These are phyloP conservation scores for Sebastes nivosus DNA, from an alignment of 2,797 vertebrate species.

Conservation along the genomic window DNA sequence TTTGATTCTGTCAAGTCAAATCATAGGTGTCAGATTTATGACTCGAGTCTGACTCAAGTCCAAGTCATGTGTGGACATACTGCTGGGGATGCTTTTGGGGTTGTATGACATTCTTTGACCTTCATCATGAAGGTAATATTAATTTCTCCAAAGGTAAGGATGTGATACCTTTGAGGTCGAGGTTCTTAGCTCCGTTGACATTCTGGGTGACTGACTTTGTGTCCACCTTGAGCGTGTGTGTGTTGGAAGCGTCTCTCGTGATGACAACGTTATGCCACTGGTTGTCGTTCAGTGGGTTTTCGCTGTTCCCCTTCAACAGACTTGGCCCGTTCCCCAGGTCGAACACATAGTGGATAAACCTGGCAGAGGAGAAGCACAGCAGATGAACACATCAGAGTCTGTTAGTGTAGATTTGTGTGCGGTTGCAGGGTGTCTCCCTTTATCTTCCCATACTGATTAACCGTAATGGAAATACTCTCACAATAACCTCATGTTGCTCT, in stretches of 20 bases:
- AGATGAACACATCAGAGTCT: neutral
- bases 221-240: slow-evolving; percentile 96
- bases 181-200: slow-evolving; percentile 97
- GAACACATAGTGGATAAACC: slow-evolving; percentile 98
- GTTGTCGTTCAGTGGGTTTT: slow-evolving; percentile 94
- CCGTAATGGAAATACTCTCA: slow-evolving; percentile 12
- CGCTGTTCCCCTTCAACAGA: slow-evolving; percentile 96
- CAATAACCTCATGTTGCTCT: neutral
- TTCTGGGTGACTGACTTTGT: slow-evolving; percentile 95
- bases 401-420: neutral
- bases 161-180: slow-evolving; percentile 92
- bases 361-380: slow-evolving; percentile 53
- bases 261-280: slow-evolving; percentile 98
- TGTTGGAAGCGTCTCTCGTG: slow-evolving; percentile 93
- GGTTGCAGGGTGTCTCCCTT: neutral
- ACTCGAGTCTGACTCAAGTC: neutral
- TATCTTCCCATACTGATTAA: slow-evolving; percentile 12
- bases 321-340: slow-evolving; percentile 96
- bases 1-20: neutral
- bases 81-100: neutral
- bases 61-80: neutral
- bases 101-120: neutral
- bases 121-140: neutral
- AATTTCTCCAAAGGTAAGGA: neutral
- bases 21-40: neutral